phyloP scores from a whole-genome alignment of 2,888 invertebrate genomes.

The Synanthedon myopaeformis region DNA sequence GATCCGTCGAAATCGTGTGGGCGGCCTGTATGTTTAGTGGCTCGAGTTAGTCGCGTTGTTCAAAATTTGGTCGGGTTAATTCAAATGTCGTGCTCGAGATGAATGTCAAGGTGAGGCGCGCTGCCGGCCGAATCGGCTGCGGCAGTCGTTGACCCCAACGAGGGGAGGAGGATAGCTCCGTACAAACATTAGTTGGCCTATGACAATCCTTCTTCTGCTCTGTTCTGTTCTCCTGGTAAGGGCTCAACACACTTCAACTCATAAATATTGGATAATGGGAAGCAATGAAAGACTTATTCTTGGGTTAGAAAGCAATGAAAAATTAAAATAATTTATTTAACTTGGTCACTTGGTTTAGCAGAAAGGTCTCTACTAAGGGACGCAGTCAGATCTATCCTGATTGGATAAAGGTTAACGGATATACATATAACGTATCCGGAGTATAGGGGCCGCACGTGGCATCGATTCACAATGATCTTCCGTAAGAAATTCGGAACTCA shows the following conservation, averaged over 20 bases:
- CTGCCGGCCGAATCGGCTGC: conserved; percentile 63
- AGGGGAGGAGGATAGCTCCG: conserved; percentile 44
- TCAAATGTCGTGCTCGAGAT: conserved; percentile 55
- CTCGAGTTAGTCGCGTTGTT: conserved; percentile 25
- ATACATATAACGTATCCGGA: too few species aligned
- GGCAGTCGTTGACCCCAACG: conserved; percentile 56
- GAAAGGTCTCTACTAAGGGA: too few species aligned
- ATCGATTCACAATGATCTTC: too few species aligned
- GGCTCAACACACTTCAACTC: conserved; percentile 1
- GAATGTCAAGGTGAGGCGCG: conserved; percentile 70
- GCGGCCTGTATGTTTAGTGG: conserved; percentile 15
- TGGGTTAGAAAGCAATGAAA: too few species aligned
- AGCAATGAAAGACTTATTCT: too few species aligned
- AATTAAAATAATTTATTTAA: too few species aligned
- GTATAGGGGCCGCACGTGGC: too few species aligned
- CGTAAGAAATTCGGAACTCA: too few species aligned
- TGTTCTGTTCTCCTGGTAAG: conserved; percentile 51
- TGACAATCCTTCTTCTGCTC: conserved; percentile 45
- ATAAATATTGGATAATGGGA: too few species aligned
- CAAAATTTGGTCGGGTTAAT: conserved; percentile 47
- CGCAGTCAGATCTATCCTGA: too few species aligned
- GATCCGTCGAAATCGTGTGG: conserved; percentile 24
- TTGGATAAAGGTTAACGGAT: too few species aligned
- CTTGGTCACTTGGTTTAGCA: too few species aligned
- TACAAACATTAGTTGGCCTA: conserved; percentile 51